Evolutionary conservation across 2,113 vertebrate genomes (phyloP).

Genomic region (Colinus virginianus): DNA sequence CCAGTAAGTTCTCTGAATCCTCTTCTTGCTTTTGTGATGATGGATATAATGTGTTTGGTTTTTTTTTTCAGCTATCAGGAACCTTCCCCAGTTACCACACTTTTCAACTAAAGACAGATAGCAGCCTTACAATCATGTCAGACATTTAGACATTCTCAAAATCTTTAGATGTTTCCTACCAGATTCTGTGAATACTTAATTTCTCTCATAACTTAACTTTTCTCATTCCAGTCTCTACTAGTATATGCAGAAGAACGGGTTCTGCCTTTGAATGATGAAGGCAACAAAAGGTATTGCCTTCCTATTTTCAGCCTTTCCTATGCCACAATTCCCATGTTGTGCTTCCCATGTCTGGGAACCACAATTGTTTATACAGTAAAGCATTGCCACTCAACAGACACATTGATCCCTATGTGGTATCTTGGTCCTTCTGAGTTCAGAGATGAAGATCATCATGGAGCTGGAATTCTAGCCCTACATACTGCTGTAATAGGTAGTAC

Average conservation of each 20-base stretch:
- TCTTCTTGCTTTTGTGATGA: neutral
- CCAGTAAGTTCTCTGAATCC: fast-evolving
- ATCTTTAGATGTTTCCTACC: neutral
- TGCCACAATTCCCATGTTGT: too few species aligned
- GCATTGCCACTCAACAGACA: neutral
- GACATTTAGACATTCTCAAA: neutral
- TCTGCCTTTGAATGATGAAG: neutral
- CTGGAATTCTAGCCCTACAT: neutral
- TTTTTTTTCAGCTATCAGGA: neutral
- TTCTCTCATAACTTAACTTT: too few species aligned
- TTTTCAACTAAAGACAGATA: neutral
- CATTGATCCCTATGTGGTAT: fast-evolving
- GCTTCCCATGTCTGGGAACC: neutral
- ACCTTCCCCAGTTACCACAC: neutral
- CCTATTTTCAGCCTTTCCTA: neutral
- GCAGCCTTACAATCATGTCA: neutral
- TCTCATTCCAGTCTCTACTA: neutral
- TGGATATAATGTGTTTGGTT: neutral
- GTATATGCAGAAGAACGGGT: neutral
- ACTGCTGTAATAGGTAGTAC: neutral
- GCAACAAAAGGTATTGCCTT: neutral
- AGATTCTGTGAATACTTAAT: neutral
- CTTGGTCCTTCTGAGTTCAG: neutral
- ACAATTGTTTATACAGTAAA: neutral
- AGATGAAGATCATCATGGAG: neutral